Evolutionary conservation across 1,140 invertebrate genomes (phyloP), one percentile per base, ranked within the genome.

Genomic region (Agrypnia vestita): DNA sequence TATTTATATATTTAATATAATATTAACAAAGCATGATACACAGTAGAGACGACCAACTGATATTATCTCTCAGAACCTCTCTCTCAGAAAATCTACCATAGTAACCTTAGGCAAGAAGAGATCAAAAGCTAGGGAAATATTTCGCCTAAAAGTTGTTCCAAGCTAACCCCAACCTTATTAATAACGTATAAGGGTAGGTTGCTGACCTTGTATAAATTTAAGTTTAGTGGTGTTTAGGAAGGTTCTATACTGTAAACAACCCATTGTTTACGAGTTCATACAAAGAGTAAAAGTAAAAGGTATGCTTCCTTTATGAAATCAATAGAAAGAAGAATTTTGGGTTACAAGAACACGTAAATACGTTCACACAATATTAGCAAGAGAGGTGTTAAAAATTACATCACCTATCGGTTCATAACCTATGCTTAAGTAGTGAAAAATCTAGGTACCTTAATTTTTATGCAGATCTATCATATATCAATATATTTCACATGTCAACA

Each of bases 191-290:
- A 55, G 69, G 49, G 6, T 35, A 73, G 69, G 69, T 73, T 47
- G 19, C 51, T n/a, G 25, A 51, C 69, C 69, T 55, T 21, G 53
- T 53, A 73, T 73, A 73, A 73, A 73, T 73, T 73, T 35, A 47
- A 55, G 17, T 73, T 71, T 71, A 49, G 67, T 19, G 8, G 43
- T 17, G 44, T 43, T 73, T 43, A 75, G 55, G 55, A 61, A 46
- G 53, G 73, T 13, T 12, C 4, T 15, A 73, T 15, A 35, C 73
- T 44, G 43, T 75, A 73, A 13, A 75, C 73, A 75, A 44, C 17
- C 55, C 15, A 75, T 75, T 61, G 73, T 75, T 75, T 61, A 61
- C 35, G 73, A 61, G 53, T 13, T 61, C 35, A 44, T 75, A 75
- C 55, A 61, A 75, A 72, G 47, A 51, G 19, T 3, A 25, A 72